Base-by-base conservation (phyloP, 1,140 invertebrate species). In the Grapholita molesta region DNA sequence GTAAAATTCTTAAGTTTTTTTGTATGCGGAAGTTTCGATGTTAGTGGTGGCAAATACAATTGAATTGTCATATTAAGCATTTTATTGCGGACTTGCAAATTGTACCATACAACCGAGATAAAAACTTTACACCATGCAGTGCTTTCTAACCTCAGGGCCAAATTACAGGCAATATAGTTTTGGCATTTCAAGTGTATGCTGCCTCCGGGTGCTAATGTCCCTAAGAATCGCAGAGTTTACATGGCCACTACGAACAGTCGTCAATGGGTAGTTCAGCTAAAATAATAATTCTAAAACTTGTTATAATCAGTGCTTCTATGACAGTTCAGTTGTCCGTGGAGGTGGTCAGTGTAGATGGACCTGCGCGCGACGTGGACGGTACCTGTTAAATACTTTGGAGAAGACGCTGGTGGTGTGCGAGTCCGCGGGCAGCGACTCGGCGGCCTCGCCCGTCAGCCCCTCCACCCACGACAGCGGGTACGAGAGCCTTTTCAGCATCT, bases 391-490 rank as follows among this genome's bases (percentile, higher is more conserved):
- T 70, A 97, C 96, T 94, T 97, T 97, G 78, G 96, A 97, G 92
- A 97, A 97, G 68, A 97, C 95, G 74, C 95, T 96, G 33, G 95
- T 95, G 61, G 94, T 95, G 79, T 95, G 95, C 66, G 94, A 94
- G 73, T 95, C 94, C 3, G 94, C 94, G 7, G 94, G 95, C 77
- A 94, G 92, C 0, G 90, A 90, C 76, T 92, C 90, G 25, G 71
- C 72, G 65, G 80, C 88, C 48, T 96, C 95, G 28, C 95, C 95
- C 1, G 95, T 95, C 18, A 97, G 90, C 18, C 96, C 97, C 90
- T 98, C 97, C 94, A 98, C 96, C 97, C 97, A 98, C 1, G 97
- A 95, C 53, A 98, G 88, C n/a, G 97, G 97, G 91, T 98, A 97
- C 0, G 97, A 98, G 35, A 98, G 93, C 76, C 97, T 94, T 91